phyloP scores from a whole-genome alignment of 2,888 invertebrate genomes.

The Orchesellides sinensis region DNA sequence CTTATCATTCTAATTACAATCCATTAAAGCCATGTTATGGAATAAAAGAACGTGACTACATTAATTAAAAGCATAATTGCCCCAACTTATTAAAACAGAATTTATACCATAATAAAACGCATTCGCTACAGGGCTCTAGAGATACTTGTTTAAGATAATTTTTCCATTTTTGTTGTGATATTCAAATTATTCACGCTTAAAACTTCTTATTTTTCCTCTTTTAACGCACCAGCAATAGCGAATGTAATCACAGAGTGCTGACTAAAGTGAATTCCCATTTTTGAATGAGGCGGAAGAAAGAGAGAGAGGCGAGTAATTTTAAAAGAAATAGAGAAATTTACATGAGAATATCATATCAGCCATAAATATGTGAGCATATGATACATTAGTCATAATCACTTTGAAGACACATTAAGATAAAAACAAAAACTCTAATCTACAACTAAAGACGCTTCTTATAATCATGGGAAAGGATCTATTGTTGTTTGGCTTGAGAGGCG shows the following conservation, averaged over 20 bases:
- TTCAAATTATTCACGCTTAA: slow-evolving; percentile 21
- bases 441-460: slow-evolving; percentile 3
- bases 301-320: not conserved
- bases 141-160: slow-evolving; percentile 10
- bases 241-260: slow-evolving; percentile 11
- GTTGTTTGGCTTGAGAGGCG: slow-evolving; percentile 17
- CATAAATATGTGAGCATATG: slow-evolving; percentile 26
- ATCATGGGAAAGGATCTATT: slow-evolving; percentile 18
- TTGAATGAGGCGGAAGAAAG: not conserved
- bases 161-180: slow-evolving; percentile 46
- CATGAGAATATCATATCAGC: not conserved
- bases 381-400: slow-evolving; percentile 13
- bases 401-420: slow-evolving; percentile 17
- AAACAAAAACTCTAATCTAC: not conserved
- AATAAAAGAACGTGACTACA: slow-evolving; percentile 20
- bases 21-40: slow-evolving; percentile 5
- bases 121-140: no score
- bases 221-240: slow-evolving; percentile 8
- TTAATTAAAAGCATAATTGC: slow-evolving; percentile 42
- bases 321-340: slow-evolving; percentile 3
- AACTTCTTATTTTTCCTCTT: not conserved
- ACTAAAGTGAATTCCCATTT: no score
- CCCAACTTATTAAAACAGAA: slow-evolving; percentile 3
- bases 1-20: slow-evolving; percentile 42
- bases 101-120: not conserved